Evolutionary conservation across 2,113 vertebrate species (phyloP).

Genomic region (Nicator chloris): DNA sequence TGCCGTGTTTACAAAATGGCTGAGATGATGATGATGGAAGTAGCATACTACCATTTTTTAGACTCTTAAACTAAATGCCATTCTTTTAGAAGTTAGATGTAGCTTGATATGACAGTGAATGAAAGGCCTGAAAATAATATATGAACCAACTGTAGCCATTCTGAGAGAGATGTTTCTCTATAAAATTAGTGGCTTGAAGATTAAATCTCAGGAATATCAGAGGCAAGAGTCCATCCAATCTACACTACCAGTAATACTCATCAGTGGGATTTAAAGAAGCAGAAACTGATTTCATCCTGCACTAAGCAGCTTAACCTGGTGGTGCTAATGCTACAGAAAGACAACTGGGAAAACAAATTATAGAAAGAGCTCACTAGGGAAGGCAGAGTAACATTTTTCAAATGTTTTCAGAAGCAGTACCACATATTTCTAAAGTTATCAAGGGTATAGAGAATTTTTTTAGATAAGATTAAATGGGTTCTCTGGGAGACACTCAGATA

Average conservation of each 20-base stretch:
- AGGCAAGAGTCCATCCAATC: background rate
- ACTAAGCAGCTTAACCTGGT: background rate
- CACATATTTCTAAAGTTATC: background rate
- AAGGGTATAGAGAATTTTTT: background rate
- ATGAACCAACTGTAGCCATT: background rate
- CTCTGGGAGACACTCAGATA: background rate
- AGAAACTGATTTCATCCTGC: background rate
- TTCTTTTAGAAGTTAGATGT: background rate
- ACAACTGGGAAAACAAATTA: background rate
- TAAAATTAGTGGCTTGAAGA: background rate
- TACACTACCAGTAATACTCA: background rate
- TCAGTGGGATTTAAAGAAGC: background rate
- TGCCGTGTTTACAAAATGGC: background rate
- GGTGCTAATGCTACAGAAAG: background rate
- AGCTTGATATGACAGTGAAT: background rate
- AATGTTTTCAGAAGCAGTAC: background rate
- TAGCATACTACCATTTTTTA: background rate
- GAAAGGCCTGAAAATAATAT: background rate
- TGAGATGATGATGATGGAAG: background rate
- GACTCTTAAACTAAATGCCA: background rate
- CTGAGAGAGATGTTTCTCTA: background rate
- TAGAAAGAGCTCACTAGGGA: background rate
- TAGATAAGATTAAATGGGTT: background rate
- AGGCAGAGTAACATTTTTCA: background rate
- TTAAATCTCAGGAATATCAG: background rate